Evolutionary conservation across 2,797 vertebrate species (phyloP), one percentile per base, ranked within the genome.

Genomic region (Phataginus tricuspis): DNA sequence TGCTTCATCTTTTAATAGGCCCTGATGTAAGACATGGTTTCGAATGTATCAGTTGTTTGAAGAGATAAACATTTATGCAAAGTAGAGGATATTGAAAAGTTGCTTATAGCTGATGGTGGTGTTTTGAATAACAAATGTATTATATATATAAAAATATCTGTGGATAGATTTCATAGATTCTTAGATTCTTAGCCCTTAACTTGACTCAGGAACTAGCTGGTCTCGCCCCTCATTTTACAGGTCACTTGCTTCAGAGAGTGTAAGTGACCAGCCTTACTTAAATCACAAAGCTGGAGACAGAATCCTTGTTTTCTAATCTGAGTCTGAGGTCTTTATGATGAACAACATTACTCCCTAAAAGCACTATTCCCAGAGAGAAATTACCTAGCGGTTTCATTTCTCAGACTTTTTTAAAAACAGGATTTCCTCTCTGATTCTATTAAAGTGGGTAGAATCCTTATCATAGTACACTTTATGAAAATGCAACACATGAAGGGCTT

Each of bases 401-500:
- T 71, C 18, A 88, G 27, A 42, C 9, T 45, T 39, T 45, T 89
- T 90, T 74, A 37, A n/a, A 21, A 86, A 34, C n/a, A 82, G 63
- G 29, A 86, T 86, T 90, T 96, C 37, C 31, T 37, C 4, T 64
- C 88, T 63, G 85, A 94, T 75, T 77, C 85, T 85, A 29, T 0
- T 27, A 39, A 92, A 95, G 21, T 55, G 68, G 96, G 61, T 37
- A 39, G 63, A 55, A 61, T 88, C 31, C 25, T 16, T 69, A 63
- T 74, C 92, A 66, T 77, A 34, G 37, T 42, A 42, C n/a, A 31
- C 49, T 96, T 96, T 94, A 91, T 97, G 95, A 51, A 96, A 93
- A 96, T 91, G 37, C 83, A 78, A n/a, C 84, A 88, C 51, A 27
- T 2, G 68, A 45, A 64, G 72, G 72, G 84, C 71, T 95, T 96